Evolutionary conservation across 2,797 vertebrate species (phyloP), one percentile per base, ranked within the genome.

Genomic region (Dicrostonyx torquatus): DNA sequence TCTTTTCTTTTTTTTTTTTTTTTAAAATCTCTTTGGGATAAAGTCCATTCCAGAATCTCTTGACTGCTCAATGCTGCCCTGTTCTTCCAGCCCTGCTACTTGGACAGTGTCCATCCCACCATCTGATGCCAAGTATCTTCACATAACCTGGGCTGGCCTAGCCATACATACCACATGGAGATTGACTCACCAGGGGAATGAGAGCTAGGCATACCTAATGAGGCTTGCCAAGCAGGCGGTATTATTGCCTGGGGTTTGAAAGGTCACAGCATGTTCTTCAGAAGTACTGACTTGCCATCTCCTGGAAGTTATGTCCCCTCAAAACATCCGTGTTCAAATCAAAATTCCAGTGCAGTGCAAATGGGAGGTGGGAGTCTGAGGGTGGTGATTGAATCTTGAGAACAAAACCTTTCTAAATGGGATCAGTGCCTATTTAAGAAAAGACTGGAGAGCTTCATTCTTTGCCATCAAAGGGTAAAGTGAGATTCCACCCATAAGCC

Each of bases 71-170:
- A 2, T 10, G 4, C 34, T 26, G 37, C 11, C 6, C 18, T 85
- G 70, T 3, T 60, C 2, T 48, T 40, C 2, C 0, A 14, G 48
- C 18, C 26, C 0, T 60, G 2, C 70, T 72, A 1, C 73, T 64
- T 50, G 37, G 26, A n/a, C 3, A 70, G 18, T 40, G 34, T 53
- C 20, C 26, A 53, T 3, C 2, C 37, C 1, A 17, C 10, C 62
- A 18, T 85, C 17, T 50, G 12, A 60, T 10, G 5, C 66, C 13
- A 37, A 22, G 17, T 12, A 8, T 34, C 13, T n/a, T 34, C 18
- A 1, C 0, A 2, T 18, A 43, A 66, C 34, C 58, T 18, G 5
- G 15, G 6, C 18, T 60, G 29, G 31, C 37, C 26, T 64, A 83
- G 66, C 43, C 45, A 29, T 45, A 55, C 17, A 34, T 84, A 60